Evolutionary conservation across 2,113 vertebrate genomes (phyloP), one percentile per base, ranked within the genome.

Genomic region (Sigmodon hispidus): DNA sequence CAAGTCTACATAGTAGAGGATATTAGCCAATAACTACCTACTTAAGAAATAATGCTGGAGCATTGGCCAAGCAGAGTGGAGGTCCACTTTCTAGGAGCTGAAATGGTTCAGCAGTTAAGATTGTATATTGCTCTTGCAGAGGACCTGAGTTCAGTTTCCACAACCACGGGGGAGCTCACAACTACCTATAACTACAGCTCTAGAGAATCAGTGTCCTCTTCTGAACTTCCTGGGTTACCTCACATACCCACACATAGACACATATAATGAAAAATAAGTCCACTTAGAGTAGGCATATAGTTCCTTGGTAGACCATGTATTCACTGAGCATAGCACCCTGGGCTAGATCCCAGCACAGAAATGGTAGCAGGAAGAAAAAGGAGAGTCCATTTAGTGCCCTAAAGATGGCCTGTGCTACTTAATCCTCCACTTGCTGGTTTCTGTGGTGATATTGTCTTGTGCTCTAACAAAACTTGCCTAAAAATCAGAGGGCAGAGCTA

Each of bases 1-100:
- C 59, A 89, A 87, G 83, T 92, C 55, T 87, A 72, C 50, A 36
- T 67, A 59, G 72, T 69, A 77, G 26, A 80, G 26, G 80, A 95
- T 77, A 93, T 86, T 67, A 93, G 17, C 77, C 50, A 91, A 85
- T 9, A 45, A 12, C 6, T 5, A 65, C 75, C 8, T 77, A 72
- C 70, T 76, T 91, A 89, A 90, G 19, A 57, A 79, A 26, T 81
- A 81, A 50, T 89, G 26, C 8, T 94, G 48, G 55, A 85, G 87
- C 77, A 70, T 12, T 79, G 36, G 65, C 34, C 50, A 86, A 52
- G 13, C 57, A 76, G 16, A 52, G 50, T 17, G 36, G 29, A 34
- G 36, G 29, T 52, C 29, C 59, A 50, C 17, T 21, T 69, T 69
- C 26, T n/a, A 69, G 19, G 34, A 7, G 5, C 48, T 81, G 36